Conservation (phyloP, 1,140 invertebrate genomes). For the Gerris buenoi region DNA sequence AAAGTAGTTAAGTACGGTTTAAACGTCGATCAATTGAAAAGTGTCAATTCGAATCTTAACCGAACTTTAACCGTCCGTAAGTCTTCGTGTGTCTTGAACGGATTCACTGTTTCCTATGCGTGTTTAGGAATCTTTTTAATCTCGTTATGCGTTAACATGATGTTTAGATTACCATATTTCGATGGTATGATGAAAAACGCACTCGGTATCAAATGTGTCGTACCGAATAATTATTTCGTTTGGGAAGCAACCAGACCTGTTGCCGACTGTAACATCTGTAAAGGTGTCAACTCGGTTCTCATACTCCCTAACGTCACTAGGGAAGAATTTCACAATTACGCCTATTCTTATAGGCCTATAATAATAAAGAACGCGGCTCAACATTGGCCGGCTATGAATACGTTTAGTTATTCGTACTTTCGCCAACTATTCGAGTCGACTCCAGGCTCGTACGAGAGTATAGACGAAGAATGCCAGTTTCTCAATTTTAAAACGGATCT, state of each 20-base stretch:
- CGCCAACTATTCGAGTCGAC: slow-evolving; percentile 49
- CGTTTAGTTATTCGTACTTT: slow-evolving; percentile 61
- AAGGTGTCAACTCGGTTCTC: slow-evolving; percentile 38
- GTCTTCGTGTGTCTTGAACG: background rate
- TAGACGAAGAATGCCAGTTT: slow-evolving; percentile 72
- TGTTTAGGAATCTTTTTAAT: slow-evolving; percentile 8
- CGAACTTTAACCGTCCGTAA: background rate
- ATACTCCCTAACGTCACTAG: slow-evolving; percentile 47
- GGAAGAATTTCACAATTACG: slow-evolving; percentile 47
- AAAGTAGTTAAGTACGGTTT: background rate
- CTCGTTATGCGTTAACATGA: slow-evolving; percentile 5
- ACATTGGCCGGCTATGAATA: slow-evolving; percentile 58
- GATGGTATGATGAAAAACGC: slow-evolving; percentile 23
- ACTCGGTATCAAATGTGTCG: slow-evolving; percentile 43
- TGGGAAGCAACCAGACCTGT: slow-evolving; percentile 71
- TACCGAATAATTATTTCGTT: slow-evolving; percentile 67
- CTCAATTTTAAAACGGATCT: slow-evolving; percentile 79
- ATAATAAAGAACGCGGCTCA: slow-evolving; percentile 57
- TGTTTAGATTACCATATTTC: slow-evolving; percentile 18
- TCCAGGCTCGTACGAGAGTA: slow-evolving; percentile 45
- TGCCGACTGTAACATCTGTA: slow-evolving; percentile 64
- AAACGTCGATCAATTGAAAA: background rate
- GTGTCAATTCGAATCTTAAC: background rate
- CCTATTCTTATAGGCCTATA: slow-evolving; percentile 66
- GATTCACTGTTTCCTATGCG: background rate